Percentiles rank a stretch among this genome's conserved stretches.
Conservation (phyloP, 2,113 vertebrate genomes). For the Cathartes aura region DNA sequence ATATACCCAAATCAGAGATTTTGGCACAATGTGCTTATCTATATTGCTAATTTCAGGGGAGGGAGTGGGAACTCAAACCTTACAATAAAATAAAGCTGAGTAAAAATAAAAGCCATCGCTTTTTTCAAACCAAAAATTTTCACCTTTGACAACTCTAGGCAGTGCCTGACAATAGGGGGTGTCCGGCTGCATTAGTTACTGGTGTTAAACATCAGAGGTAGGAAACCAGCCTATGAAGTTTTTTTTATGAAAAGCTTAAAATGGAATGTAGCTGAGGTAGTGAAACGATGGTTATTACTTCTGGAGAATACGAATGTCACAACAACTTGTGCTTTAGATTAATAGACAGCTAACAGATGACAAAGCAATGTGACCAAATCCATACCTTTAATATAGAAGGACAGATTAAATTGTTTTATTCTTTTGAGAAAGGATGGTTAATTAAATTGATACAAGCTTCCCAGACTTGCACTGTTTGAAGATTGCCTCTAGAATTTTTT, state of each 20-base stretch:
- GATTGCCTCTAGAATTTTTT: neutral
- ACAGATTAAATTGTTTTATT: neutral
- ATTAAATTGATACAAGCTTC: constrained; percentile 3
- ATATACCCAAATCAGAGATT: neutral
- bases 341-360: neutral
- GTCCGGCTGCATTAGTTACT: neutral
- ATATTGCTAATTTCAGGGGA: neutral
- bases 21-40: neutral
- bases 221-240: neutral
- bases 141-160: neutral
- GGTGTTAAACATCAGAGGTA: neutral
- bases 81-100: neutral
- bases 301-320: neutral
- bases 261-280: neutral
- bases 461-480: neutral
- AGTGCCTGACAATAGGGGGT: neutral
- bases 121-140: neutral
- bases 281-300: neutral
- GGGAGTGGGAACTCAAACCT: neutral
- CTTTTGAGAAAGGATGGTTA: constrained; percentile 14
- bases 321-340: neutral
- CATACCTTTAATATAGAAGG: neutral
- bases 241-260: neutral
- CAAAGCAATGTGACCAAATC: neutral
- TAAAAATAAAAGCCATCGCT: neutral